Percentiles rank a stretch among this genome's conserved stretches.
phyloP scores from a whole-genome alignment of 2,797 vertebrate species.

The Ptychobarbus kaznakovi region DNA sequence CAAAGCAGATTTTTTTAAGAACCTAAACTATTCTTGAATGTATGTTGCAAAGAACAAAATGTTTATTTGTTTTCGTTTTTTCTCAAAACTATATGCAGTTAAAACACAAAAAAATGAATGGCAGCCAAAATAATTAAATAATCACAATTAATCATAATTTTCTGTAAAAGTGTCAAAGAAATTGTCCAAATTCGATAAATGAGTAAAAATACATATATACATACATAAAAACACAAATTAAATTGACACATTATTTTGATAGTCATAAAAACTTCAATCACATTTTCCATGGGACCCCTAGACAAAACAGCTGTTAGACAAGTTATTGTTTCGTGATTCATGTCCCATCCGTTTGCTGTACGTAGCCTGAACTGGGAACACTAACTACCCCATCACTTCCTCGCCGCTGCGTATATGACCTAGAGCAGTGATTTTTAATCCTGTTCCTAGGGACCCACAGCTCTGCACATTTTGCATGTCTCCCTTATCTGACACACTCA shows the following conservation, averaged over 20 bases:
- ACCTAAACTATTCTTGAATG: not conserved
- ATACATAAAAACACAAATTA: not conserved
- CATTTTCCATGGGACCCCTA: not conserved
- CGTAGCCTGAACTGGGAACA: not conserved
- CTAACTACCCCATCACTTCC: not conserved
- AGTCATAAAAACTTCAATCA: not conserved
- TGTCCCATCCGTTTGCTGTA: not conserved
- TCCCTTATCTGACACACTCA: too few relatives aligned
- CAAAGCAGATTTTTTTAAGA: not conserved
- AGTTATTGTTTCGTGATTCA: not conserved
- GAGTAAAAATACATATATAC: too few relatives aligned
- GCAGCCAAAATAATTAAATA: not conserved
- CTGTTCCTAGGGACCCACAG: too few relatives aligned
- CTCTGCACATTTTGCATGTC: too few relatives aligned
- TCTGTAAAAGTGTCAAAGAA: not conserved
- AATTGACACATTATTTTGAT: not conserved
- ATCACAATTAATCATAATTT: not conserved
- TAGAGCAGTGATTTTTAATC: too few relatives aligned
- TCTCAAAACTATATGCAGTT: not conserved
- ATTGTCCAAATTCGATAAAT: not conserved
- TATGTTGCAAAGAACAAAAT: not conserved
- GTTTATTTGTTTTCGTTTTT: not conserved
- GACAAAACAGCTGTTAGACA: not conserved
- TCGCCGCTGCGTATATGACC: not conserved
- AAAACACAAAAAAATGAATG: too few relatives aligned